Base-by-base conservation (phyloP, 2,797 vertebrate genomes). In the Enteromius afrohamiltoni region DNA sequence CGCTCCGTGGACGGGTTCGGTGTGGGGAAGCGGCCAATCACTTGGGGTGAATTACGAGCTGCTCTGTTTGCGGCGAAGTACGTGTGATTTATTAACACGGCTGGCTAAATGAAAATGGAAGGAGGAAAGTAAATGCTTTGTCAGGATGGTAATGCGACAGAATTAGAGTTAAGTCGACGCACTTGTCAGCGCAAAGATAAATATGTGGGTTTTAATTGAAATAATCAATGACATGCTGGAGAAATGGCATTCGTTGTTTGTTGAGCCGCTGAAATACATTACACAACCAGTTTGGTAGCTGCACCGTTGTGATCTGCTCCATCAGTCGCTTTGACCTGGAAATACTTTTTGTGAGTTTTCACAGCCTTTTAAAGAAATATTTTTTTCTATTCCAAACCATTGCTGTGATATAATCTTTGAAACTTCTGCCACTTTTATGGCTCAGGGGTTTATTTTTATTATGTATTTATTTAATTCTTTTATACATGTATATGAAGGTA, bases 1-100 rank as follows among this genome's bases (percentile, higher is more conserved):
- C 10, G 6, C 34, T 42, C 23, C 34, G 17, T 45, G 17, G 6
- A 70, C 0, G 11, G 23, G 47, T 83, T 83, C 17, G 23, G 34
- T 34, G 26, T 14, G 42, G 53, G 7, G 21, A 47, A 49, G 21
- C 67, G 7, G n/a, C 55, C 45, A 14, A 55, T 73, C 47, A 62
- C n/a, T 76, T 82, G 9, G 21, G 42, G 65, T 79, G 55, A 77
- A 64, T 83, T 83, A 83, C 51, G 75, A 77, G 82, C 65, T 34
- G 37, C 65, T 83, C 51, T 62, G 64, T 70, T 83, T 49, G 51
- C 51, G 6, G 16, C 19, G 29, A 77, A 83, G 37, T 77, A 70
- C 49, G 1, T 74, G 60, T 47, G 75, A 62, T 83, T 86, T 83
- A 67, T 83, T 55, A 51, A 49, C 73, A 21, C 13, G 3, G 82